Conservation (phyloP, 2,113 vertebrate species). For the Fulica atra region DNA sequence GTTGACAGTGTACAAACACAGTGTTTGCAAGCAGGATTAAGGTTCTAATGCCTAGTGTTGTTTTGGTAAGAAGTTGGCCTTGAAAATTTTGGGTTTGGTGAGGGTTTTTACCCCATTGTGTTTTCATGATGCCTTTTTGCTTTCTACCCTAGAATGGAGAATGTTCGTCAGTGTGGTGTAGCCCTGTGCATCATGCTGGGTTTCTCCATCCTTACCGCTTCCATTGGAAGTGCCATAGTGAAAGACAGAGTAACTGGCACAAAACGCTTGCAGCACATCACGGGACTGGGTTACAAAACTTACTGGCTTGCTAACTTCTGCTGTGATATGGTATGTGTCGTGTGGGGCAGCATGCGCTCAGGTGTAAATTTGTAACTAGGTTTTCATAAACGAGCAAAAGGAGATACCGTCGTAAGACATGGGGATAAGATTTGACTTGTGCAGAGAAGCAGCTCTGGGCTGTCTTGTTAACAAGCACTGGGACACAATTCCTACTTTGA, state of each 20-base stretch:
- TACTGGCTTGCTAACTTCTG: slow-evolving; percentile 77
- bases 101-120: neutral
- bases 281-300: slow-evolving; percentile 69
- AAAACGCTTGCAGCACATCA: slow-evolving; percentile 75
- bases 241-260: slow-evolving; percentile 67
- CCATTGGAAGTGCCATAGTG: slow-evolving; percentile 63
- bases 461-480: neutral
- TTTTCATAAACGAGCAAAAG: neutral
- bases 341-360: neutral
- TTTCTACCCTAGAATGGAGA: slow-evolving; percentile 72
- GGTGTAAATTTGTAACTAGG: neutral
- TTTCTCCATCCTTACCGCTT: slow-evolving; percentile 72
- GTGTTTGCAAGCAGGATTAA: neutral
- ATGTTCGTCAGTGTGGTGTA: slow-evolving; percentile 76
- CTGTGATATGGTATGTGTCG: slow-evolving; percentile 74
- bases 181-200: slow-evolving; percentile 77
- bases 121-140: neutral
- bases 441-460: neutral
- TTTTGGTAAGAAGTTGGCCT: neutral
- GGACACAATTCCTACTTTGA: neutral
- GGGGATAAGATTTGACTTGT: neutral
- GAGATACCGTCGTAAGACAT: neutral
- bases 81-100: neutral
- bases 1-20: neutral
- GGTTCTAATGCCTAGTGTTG: neutral